Evolutionary conservation across 2,113 vertebrate genomes (phyloP).

Genomic region (Etheostoma cragini): DNA sequence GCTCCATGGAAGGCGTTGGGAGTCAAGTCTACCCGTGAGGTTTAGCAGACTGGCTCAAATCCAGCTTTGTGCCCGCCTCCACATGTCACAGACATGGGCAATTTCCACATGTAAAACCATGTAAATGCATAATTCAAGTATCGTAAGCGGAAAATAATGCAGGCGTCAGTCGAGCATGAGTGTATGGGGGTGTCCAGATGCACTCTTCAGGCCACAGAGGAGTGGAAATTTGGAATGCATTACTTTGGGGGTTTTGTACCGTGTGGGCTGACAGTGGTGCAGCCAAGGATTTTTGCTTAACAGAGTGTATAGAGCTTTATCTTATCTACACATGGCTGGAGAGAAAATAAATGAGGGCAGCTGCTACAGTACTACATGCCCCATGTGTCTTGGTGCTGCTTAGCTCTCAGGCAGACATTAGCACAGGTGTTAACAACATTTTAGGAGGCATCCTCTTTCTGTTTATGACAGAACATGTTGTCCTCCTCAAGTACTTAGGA

Average conservation of each 20-base stretch:
- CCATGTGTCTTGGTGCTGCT: constrained; percentile 40
- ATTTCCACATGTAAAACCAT: constrained; percentile 55
- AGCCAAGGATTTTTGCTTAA: constrained; percentile 57
- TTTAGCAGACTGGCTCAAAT: constrained; percentile 58
- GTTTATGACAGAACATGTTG: constrained; percentile 21
- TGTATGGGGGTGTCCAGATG: constrained; percentile 58
- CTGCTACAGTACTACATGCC: constrained; percentile 33
- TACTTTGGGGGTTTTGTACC: constrained; percentile 55
- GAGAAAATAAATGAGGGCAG: constrained; percentile 57
- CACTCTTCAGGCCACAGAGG: constrained; percentile 58
- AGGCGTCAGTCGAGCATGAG: constrained; percentile 34
- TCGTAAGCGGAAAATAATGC: constrained; percentile 65
- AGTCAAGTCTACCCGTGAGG: constrained; percentile 62
- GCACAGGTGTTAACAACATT: constrained; percentile 58
- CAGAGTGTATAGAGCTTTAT: constrained; percentile 57
- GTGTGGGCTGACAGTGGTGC: constrained; percentile 38
- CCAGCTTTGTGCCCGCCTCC: constrained; percentile 57
- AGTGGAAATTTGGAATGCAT: constrained; percentile 57
- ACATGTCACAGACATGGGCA: constrained; percentile 60
- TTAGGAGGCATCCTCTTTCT: constrained; percentile 25
- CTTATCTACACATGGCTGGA: constrained; percentile 69
- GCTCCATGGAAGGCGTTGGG: constrained; percentile 31
- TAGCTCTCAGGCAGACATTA: constrained; percentile 47
- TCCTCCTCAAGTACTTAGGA: constrained; percentile 23
- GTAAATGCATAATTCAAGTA: constrained; percentile 65